Base-by-base conservation (phyloP, 2,797 vertebrate species). In the Melanotaenia parkinsoni region DNA sequence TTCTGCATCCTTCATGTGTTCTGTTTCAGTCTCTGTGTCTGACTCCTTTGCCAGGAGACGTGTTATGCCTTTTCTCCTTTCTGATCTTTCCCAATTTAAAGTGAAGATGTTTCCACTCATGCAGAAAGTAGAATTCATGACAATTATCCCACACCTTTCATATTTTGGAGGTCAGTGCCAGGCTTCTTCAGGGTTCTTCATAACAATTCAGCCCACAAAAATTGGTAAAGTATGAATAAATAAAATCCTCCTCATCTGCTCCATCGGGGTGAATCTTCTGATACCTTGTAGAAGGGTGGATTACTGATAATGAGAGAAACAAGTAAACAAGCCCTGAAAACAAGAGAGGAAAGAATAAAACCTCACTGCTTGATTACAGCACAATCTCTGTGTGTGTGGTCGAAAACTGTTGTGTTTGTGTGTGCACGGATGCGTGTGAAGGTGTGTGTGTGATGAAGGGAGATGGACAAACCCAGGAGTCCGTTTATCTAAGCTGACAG, bases 401-500 rank as follows among this genome's bases (percentile, higher is more conserved):
- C 51, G 70, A 20, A 37, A 30, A 7, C 22, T 72, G 47, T 24
- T 40, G 33, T 53, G 62, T 28, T 30, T 61, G 58, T 65, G 63
- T 72, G 62, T 35, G 61, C 58, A 65, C 8, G 35, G 65, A 62
- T 63, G 58, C 67, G 69, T 63, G 53, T 77, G 37, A 67, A 67
- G 32, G 79, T 58, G 57, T 38, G 57, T 38, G 67, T 67, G 58
- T 72, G 66, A 59, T 58, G 50, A 60, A 71, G 67, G 63, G 77
- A 86, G 91, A 91, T 91, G 88, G 90, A 91, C 89, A 88, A 89
- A 88, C 85, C 88, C 85, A 84, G 81, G 82, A 81, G 86, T 90
- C 83, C 73, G 87, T 92, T 94, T 93, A 94, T 93, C 91, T 93
- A 84, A 89, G 84, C 90, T 90, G 92, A 93, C 94, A 94, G 92